Conservation (phyloP, 2,113 vertebrate genomes). For the Natator depressus region DNA sequence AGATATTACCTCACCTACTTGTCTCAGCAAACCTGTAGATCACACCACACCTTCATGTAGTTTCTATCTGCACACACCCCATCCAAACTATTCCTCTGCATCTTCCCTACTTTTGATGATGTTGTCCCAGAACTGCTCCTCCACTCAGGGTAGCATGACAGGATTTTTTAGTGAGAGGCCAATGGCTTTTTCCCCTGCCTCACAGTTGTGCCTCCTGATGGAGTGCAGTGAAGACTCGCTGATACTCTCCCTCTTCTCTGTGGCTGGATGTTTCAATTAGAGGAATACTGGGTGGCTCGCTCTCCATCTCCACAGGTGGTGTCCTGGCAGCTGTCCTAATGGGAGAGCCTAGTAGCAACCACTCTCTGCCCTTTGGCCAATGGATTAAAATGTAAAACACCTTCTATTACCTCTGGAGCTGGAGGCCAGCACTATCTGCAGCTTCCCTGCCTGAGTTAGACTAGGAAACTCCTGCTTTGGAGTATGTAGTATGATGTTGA, state of each 20-base stretch:
- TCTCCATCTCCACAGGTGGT: not conserved
- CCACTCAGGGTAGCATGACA: accelerated
- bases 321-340: not conserved
- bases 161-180: not conserved
- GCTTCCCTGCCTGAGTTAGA: not conserved
- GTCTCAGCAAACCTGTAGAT: not conserved
- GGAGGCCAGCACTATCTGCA: not conserved
- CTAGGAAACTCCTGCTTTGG: not conserved
- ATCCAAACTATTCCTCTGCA: not conserved
- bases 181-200: not conserved
- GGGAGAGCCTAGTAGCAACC: not conserved
- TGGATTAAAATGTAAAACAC: not conserved
- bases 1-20: not conserved
- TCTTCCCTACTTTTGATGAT: not conserved
- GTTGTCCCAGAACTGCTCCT: not conserved
- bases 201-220: not conserved
- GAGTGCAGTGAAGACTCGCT: not conserved
- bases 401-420: not conserved
- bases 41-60: not conserved
- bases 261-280: not conserved
- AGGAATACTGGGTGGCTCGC: not conserved
- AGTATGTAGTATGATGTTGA: not conserved
- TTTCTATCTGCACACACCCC: not conserved
- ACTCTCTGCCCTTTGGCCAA: not conserved
- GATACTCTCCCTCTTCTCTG: not conserved